These are phyloP conservation scores for Oppia nitens DNA, from an alignment of 1,140 invertebrate species.

Conservation along the genomic window DNA sequence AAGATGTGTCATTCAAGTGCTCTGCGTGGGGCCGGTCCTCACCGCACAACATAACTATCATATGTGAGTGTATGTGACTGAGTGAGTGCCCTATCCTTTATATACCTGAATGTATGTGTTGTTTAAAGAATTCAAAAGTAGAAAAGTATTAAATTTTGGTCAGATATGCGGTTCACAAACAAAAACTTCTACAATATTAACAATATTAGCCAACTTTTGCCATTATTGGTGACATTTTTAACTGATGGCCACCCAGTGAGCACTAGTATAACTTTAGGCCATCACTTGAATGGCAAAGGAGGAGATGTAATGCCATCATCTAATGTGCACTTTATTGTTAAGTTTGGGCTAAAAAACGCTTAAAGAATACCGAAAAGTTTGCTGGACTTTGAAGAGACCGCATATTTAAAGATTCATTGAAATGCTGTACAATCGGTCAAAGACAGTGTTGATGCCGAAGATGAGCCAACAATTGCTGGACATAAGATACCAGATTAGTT, in stretches of 20 bases:
- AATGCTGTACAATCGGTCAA: too few species aligned
- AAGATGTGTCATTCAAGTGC: neutral
- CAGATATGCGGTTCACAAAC: neutral
- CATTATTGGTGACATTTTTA: neutral
- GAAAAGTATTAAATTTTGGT: neutral
- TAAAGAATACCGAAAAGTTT: neutral
- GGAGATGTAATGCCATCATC: neutral
- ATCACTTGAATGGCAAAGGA: neutral
- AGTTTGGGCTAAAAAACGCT: neutral
- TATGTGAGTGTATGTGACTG: too few species aligned
- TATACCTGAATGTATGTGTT: neutral
- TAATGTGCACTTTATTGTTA: neutral
- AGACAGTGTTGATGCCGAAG: too few species aligned
- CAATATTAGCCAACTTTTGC: neutral
- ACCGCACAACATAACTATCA: too few species aligned
- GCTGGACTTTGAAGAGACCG: neutral
- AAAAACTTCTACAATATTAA: too few species aligned
- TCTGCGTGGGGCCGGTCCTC: neutral
- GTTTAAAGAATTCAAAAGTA: neutral
- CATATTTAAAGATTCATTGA: neutral
- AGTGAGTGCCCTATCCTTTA: too few species aligned
- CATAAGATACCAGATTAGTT: too few species aligned
- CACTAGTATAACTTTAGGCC: neutral
- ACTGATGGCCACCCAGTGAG: neutral
- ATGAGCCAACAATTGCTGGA: too few species aligned